Evolutionary conservation across 35 echinoderm and acorn worm genomes (phyloP), one percentile per base, ranked within the genome.

Genomic region (Ophioderma brevispina): DNA sequence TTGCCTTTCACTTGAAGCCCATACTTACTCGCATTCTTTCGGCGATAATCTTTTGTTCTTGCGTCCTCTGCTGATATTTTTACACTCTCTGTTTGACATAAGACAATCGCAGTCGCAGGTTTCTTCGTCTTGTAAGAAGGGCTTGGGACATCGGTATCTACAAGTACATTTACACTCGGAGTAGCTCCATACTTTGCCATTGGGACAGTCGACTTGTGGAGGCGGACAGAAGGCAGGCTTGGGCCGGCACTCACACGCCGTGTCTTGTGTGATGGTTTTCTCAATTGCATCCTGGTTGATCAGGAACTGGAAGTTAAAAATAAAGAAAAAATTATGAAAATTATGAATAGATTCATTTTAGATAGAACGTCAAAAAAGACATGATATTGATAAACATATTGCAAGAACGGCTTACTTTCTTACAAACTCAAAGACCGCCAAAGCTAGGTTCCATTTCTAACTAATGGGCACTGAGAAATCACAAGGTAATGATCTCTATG

Each of bases 41-140:
- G 25, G 23, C 3, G 78, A 82, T 0, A 95, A 64, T 35, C 39
- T 95, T 6, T 28, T 33, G 37, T 87, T 82, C 64, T 82, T 91
- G 19, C 90, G 78, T 6, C 94, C 94, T 32, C 90, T 85, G 40
- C 78, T 81, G 89, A 95, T 92, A 75, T 91, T 93, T 84, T 97
- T 97, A 59, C 95, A 97, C 13, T 52, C 38, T 31, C 85, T 81
- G 84, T 97, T 87, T 18, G 39, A 70, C 63, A 85, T 93, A 21
- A 97, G 80, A 35, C 95, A 97, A 35, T 97, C 95, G 39, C 95
- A 97, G 1, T 78, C 80, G 64, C 95, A 97, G 0, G 34, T 93
- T 17, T 90, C 88, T 41, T 94, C 92, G 80, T 94, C 88, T 79
- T 87, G 88, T 42, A 97, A 33, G 85, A 97, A 97, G 18, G 92